phyloP scores from a whole-genome alignment of 2,888 invertebrate species.

The Pheosia gnoma region DNA sequence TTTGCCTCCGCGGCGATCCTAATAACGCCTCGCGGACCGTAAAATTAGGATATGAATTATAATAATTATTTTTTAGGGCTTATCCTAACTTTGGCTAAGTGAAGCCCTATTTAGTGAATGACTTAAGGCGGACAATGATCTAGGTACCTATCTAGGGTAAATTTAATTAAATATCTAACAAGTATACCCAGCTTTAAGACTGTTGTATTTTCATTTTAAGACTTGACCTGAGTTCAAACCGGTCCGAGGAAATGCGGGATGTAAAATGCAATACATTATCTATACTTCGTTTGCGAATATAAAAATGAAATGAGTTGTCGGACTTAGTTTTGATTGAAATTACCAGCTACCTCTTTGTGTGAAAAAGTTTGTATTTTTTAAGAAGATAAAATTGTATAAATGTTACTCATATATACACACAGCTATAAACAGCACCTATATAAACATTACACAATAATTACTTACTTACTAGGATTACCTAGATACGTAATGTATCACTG shows the following conservation, averaged over 20 bases:
- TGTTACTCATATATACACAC: no score
- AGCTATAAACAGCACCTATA: no score
- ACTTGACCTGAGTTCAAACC: background rate
- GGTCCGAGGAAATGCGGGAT: background rate
- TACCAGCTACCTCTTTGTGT: background rate
- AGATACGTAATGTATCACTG: no score
- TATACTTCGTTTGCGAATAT: background rate
- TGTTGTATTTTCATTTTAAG: slow-evolving; percentile 8
- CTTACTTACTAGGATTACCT: no score
- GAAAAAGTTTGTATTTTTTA: no score
- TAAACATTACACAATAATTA: no score
- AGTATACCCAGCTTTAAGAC: background rate
- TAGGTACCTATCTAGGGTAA: slow-evolving; percentile 15
- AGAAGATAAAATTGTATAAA: no score
- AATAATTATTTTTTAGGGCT: slow-evolving; percentile 44
- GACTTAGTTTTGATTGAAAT: background rate
- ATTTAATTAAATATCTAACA: slow-evolving; percentile 11
- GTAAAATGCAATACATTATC: background rate
- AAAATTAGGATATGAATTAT: slow-evolving; percentile 49
- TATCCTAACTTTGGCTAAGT: slow-evolving; percentile 34
- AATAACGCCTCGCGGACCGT: slow-evolving; percentile 35
- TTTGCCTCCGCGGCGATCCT: slow-evolving; percentile 31
- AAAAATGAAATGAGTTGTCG: background rate
- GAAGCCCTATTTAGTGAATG: slow-evolving; percentile 34
- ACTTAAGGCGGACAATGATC: slow-evolving; percentile 13